These are phyloP conservation scores for Crematogaster levior DNA, from an alignment of 2,888 invertebrate species.

Conservation along the genomic window DNA sequence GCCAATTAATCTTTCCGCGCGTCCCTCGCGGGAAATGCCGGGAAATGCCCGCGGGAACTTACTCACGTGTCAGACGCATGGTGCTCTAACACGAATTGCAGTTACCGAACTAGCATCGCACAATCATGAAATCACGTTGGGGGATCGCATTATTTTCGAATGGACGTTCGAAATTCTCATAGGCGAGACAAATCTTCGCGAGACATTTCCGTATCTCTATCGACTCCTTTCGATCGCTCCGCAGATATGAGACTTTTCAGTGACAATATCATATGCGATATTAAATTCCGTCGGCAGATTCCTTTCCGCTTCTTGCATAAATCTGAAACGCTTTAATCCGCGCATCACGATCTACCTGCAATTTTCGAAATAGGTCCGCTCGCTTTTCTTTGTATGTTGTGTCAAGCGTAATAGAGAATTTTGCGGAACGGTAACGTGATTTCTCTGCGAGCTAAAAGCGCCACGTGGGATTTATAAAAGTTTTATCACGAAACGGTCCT, in stretches of 20 bases:
- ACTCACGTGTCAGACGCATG: not conserved
- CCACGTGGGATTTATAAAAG: constrained; percentile 60
- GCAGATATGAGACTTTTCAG: constrained; percentile 5
- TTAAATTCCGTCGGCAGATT: not conserved
- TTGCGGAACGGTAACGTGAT: constrained; percentile 11
- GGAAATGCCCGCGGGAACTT: constrained; percentile 7
- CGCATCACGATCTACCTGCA: constrained; percentile 7
- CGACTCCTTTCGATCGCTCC: not conserved
- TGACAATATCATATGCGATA: not conserved
- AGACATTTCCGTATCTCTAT: not conserved
- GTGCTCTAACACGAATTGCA: constrained; percentile 5
- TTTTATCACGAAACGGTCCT: constrained; percentile 45
- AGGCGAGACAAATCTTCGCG: not conserved
- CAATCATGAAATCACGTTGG: not conserved
- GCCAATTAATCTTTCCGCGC: constrained; percentile 53
- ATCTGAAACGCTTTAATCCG: not conserved
- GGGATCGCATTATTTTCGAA: not conserved
- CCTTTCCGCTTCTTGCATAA: not conserved
- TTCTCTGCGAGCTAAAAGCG: constrained; percentile 17
- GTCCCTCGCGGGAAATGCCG: constrained; percentile 1
- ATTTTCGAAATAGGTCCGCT: constrained; percentile 27
- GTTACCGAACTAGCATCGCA: not conserved
- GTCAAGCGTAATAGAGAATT: not conserved
- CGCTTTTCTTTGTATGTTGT: not conserved
- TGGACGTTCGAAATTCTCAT: not conserved